Percentiles rank a stretch among this genome's conserved stretches.
These are phyloP conservation scores for Vidua chalybeata DNA, from an alignment of 2,113 vertebrate genomes.

Conservation along the genomic window DNA sequence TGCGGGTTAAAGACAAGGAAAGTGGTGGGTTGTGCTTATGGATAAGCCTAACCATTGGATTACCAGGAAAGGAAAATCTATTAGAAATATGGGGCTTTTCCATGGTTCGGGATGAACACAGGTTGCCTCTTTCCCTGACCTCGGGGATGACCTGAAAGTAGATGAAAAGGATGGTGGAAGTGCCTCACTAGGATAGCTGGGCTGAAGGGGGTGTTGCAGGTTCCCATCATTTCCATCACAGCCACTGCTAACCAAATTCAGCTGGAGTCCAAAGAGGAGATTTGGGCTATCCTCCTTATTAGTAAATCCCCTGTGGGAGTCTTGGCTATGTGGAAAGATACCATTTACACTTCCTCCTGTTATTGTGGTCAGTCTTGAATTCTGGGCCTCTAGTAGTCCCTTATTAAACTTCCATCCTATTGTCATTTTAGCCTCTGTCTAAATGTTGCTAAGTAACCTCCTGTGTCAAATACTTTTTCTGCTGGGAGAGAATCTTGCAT, in stretches of 20 bases:
- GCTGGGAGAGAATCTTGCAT: slow-evolving; percentile 34
- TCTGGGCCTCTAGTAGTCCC: not conserved
- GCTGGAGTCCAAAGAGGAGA: not conserved
- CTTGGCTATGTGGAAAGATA: not conserved
- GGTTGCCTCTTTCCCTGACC: not conserved
- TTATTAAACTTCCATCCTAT: slow-evolving; percentile 36
- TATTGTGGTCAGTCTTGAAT: not conserved
- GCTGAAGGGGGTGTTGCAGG: not conserved
- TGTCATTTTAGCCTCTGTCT: slow-evolving; percentile 33
- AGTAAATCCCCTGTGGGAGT: not conserved
- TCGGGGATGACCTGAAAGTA: not conserved
- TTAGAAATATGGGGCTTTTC: not conserved
- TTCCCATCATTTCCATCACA: not conserved
- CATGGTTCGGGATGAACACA: not conserved
- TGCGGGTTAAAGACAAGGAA: not conserved
- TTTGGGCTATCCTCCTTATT: not conserved
- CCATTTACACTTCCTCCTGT: not conserved
- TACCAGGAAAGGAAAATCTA: not conserved
- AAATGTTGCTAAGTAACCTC: slow-evolving; percentile 70
- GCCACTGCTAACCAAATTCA: not conserved
- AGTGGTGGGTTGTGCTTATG: not conserved
- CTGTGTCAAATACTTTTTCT: slow-evolving; percentile 64
- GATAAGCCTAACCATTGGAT: not conserved
- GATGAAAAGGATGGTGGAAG: not conserved
- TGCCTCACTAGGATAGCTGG: not conserved